phyloP scores from a whole-genome alignment of 2,888 invertebrate genomes.

The Ceriagrion tenellum region DNA sequence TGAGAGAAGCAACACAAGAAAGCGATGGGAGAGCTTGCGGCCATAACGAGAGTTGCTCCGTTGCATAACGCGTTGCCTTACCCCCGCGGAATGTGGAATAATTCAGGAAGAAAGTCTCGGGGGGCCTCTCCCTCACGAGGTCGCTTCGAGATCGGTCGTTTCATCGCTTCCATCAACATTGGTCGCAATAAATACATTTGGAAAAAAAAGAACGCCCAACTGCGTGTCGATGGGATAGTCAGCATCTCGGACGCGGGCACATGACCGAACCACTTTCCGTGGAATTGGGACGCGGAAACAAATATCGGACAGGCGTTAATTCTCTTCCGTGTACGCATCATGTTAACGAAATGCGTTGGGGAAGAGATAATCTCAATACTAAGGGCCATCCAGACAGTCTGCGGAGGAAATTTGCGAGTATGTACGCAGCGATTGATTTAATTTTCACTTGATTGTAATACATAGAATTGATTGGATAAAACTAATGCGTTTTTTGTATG shows the following conservation, averaged over 20 bases:
- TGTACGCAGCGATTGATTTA: no score
- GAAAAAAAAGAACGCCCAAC: neutral
- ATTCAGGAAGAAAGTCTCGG: neutral
- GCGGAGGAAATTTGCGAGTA: no score
- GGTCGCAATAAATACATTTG: neutral
- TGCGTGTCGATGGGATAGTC: neutral
- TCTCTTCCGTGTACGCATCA: neutral
- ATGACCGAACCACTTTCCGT: neutral
- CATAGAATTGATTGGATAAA: no score
- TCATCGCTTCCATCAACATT: neutral
- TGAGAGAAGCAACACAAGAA: neutral
- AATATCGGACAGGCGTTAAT: neutral
- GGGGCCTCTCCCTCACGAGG: no score
- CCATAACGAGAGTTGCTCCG: neutral
- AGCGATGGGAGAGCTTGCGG: neutral
- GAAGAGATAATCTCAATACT: no score
- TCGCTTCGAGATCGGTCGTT: neutral
- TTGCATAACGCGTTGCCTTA: neutral
- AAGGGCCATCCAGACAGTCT: no score
- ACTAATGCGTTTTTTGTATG: no score
- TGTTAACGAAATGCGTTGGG: neutral
- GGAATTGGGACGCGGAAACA: neutral
- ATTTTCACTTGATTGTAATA: no score
- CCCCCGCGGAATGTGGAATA: neutral
- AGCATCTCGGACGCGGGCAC: neutral